Evolutionary conservation across 2,113 vertebrate species (phyloP).

Genomic region (Diphyllodes magnificus): DNA sequence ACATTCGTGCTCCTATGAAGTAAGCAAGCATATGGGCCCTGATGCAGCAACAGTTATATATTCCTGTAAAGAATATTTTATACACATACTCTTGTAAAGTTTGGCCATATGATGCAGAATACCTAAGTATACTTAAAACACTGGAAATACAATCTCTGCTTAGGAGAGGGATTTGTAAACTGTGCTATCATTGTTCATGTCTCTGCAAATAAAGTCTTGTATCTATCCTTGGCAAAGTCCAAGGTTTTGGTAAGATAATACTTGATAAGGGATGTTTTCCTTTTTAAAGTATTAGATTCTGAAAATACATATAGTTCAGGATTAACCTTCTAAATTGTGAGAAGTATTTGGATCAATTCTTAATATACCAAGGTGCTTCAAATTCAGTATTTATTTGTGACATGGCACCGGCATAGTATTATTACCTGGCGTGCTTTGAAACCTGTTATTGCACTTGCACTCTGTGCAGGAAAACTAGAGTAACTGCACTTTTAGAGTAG

Average conservation of each 20-base stretch:
- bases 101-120: neutral
- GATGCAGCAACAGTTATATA: neutral
- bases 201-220: neutral
- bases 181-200: neutral
- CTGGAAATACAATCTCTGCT: neutral
- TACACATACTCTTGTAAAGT: neutral
- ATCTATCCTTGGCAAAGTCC: neutral
- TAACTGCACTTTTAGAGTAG: neutral
- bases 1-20: neutral
- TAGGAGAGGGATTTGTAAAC: neutral
- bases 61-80: neutral
- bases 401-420: neutral
- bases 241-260: neutral
- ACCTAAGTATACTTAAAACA: neutral
- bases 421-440: neutral
- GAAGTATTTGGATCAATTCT: neutral
- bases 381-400: neutral
- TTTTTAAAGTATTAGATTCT: neutral
- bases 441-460: neutral
- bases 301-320: neutral
- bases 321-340: neutral
- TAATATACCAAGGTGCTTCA: neutral
- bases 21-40: neutral
- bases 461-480: neutral
- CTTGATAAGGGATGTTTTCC: neutral